phyloP scores from a whole-genome alignment of 2,797 vertebrate genomes.

The Tachyglossus aculeatus region DNA sequence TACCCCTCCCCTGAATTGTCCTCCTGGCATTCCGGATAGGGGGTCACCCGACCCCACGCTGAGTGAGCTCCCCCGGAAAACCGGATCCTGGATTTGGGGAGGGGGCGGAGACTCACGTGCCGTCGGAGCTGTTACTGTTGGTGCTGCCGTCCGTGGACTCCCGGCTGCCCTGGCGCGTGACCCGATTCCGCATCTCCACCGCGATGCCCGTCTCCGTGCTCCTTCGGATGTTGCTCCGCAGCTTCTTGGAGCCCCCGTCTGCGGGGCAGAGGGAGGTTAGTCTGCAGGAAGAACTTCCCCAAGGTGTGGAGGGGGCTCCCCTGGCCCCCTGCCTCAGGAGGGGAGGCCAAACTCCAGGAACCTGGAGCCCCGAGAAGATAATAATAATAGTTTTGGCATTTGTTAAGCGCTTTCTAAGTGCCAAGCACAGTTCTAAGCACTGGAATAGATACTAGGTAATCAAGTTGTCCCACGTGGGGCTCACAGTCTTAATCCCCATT shows the following conservation, averaged over 20 bases:
- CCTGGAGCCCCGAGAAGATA: rapidly evolving
- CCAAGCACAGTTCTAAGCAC: too few species aligned
- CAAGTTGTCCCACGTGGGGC: too few species aligned
- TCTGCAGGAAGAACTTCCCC: background rate
- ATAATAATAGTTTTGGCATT: too few species aligned
- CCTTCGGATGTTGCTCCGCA: constrained; percentile 93
- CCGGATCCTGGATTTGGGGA: constrained; percentile 46
- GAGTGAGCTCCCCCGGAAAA: too few species aligned
- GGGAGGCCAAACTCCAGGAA: background rate
- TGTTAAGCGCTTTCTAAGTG: too few species aligned
- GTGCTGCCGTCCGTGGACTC: constrained; percentile 97
- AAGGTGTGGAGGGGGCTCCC: background rate
- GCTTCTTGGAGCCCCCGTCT: constrained; percentile 95
- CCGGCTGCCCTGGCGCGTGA: constrained; percentile 94
- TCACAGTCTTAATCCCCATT: too few species aligned
- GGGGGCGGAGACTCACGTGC: constrained; percentile 83
- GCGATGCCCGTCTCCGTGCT: constrained; percentile 98
- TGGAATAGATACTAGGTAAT: too few species aligned
- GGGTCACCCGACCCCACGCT: too few species aligned
- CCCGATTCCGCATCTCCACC: constrained; percentile 94
- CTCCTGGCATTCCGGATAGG: too few species aligned
- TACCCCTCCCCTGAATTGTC: too few species aligned
- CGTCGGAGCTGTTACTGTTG: constrained; percentile 97
- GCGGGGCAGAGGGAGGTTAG: background rate
- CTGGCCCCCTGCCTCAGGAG: background rate